Percentiles rank a stretch among this genome's conserved stretches.
Evolutionary conservation across 2,888 invertebrate species (phyloP).

Genomic region (Melinaea menophilus): DNA sequence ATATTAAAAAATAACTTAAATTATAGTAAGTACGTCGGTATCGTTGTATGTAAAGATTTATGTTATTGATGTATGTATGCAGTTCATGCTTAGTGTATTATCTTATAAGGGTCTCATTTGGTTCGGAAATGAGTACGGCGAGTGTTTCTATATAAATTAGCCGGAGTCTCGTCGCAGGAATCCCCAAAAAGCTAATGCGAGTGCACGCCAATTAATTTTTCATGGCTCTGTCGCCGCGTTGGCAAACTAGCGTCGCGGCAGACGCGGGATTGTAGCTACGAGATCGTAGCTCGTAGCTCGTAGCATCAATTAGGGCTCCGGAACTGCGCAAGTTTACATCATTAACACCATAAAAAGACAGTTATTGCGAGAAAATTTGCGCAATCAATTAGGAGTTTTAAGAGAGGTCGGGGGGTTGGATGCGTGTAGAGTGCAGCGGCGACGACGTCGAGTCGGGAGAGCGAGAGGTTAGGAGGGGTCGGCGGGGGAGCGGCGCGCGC

Average conservation of each 20-base stretch:
- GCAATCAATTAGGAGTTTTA: slow-evolving; percentile 78
- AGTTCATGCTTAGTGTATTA: too few species aligned
- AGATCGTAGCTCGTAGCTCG: slow-evolving; percentile 44
- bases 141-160: neutral
- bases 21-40: too few species aligned
- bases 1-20: too few species aligned
- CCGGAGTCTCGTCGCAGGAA: slow-evolving; percentile 30
- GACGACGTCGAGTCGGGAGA: slow-evolving; percentile 44
- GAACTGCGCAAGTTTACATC: slow-evolving; percentile 73
- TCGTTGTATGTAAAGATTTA: too few species aligned
- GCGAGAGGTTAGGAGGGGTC: slow-evolving; percentile 39
- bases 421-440: slow-evolving; percentile 69
- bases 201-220: slow-evolving; percentile 62
- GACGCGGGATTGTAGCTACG: slow-evolving; percentile 37
- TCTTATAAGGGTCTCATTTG: too few species aligned
- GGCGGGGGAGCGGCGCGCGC: slow-evolving; percentile 66
- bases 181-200: slow-evolving; percentile 47
- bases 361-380: slow-evolving; percentile 77
- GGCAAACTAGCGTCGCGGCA: slow-evolving; percentile 44
- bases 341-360: slow-evolving; percentile 77
- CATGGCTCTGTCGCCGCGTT: slow-evolving; percentile 51
- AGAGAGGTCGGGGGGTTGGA: slow-evolving; percentile 58
- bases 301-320: slow-evolving; percentile 67
- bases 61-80: too few species aligned
- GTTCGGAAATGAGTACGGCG: too few species aligned